phyloP scores from a whole-genome alignment of 2,888 invertebrate species.

The Podotricha telesiphe region DNA sequence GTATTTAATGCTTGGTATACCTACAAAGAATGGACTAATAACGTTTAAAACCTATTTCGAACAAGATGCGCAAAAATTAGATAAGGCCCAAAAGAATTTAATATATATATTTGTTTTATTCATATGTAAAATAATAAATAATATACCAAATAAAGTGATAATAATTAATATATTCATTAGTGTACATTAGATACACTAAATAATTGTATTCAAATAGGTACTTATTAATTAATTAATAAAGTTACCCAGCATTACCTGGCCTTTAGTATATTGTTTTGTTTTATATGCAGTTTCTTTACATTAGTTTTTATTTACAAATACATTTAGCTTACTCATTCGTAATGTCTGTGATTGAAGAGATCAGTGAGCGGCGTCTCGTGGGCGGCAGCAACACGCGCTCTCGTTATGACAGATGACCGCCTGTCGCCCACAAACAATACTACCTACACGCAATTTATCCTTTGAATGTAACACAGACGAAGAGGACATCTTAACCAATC shows the following conservation, averaged over 20 bases:
- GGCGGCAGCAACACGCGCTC: constrained; percentile 38
- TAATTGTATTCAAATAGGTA: no score
- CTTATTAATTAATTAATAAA: no score
- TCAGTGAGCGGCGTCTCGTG: constrained; percentile 30
- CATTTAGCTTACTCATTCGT: constrained; percentile 20
- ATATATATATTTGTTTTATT: no score
- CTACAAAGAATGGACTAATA: no score
- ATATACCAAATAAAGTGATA: no score
- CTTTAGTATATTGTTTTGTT: not conserved
- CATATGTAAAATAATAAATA: no score
- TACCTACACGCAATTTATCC: constrained; percentile 29
- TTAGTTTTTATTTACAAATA: constrained; percentile 3
- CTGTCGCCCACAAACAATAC: constrained; percentile 33
- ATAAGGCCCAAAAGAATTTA: no score
- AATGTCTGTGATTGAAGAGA: constrained; percentile 33
- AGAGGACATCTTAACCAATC: not conserved
- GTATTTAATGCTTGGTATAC: no score
- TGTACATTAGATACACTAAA: no score
- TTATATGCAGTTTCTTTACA: not conserved
- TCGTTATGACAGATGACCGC: constrained; percentile 38
- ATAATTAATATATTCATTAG: no score
- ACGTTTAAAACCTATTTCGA: no score
- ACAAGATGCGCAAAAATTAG: no score
- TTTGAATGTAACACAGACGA: constrained; percentile 11
- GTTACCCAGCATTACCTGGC: not conserved